phyloP scores from a whole-genome alignment of 2,797 vertebrate species.

The Pterois miles region DNA sequence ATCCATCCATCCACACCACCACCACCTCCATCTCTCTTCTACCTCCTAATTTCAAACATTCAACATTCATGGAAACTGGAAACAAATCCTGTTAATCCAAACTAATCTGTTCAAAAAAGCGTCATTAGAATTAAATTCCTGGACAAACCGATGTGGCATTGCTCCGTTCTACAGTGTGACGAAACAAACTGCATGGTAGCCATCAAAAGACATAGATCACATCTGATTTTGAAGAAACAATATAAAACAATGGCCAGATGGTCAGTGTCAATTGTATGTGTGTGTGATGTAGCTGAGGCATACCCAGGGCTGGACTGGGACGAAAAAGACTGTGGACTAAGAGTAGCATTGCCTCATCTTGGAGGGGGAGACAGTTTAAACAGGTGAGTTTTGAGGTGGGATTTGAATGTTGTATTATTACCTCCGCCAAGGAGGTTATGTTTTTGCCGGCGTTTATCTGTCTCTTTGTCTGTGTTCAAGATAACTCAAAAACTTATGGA shows the following conservation, averaged over 20 bases:
- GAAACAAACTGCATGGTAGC: not conserved
- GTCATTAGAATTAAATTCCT: not conserved
- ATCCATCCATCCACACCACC: not conserved
- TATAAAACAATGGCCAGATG: not conserved
- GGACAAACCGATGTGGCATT: not conserved
- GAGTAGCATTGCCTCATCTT: too few relatives aligned
- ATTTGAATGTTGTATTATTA: too few relatives aligned
- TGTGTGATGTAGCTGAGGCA: not conserved
- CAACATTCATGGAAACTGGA: constrained; percentile 51
- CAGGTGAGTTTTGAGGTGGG: too few relatives aligned
- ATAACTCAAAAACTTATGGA: too few relatives aligned
- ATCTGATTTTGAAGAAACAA: not conserved
- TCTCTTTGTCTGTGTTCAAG: too few relatives aligned
- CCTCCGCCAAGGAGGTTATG: too few relatives aligned
- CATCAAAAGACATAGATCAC: not conserved
- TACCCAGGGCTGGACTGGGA: too few relatives aligned
- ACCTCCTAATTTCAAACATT: constrained; percentile 87
- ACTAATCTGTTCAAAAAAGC: not conserved
- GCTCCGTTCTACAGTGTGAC: not conserved
- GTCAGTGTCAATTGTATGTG: not conserved
- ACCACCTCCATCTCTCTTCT: constrained; percentile 52
- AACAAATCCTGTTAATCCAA: constrained; percentile 9
- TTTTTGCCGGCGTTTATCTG: too few relatives aligned
- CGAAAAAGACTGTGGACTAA: too few relatives aligned
- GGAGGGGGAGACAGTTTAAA: too few relatives aligned